Evolutionary conservation across 2,888 invertebrate genomes (phyloP), one percentile per base, ranked within the genome.

Genomic region (Cremastinae sp.): DNA sequence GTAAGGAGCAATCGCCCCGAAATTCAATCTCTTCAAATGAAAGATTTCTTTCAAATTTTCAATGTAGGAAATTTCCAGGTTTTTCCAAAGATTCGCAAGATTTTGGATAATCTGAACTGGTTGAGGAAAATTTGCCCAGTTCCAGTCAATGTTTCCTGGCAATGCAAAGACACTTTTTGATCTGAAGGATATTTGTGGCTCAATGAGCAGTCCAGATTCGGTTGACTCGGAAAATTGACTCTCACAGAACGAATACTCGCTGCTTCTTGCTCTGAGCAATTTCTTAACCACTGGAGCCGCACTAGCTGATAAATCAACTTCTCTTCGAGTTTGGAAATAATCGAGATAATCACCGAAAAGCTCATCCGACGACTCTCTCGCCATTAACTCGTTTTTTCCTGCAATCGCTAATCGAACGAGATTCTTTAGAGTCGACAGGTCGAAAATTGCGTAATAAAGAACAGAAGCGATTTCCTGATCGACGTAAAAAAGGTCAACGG

Each of bases 401-500:
- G 91, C 91, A 55, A 91, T 90, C 28, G 91, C 87, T 69, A 91
- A 90, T 85, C 90, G 90, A 64, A 91, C 91, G 66, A 92, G 84
- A 78, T 89, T 90, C 47, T 92, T 91, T 41, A 94, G 80, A 1
- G 92, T 90, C 0, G 91, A 88, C 74, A 91, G 90, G 79, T 93
- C 92, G 62, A 93, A 90, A 0, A 87, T 81, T 79, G 91, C 91
- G 82, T 93, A 93, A 81, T 92, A 92, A 86, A 94, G 90, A 12
- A 91, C 91, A 76, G 93, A 92, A 81, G 92, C 92, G 51, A 93
- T 90, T 7, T 92, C 93, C 80, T 92, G 89, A 5, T 90, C 89
- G 1, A 91, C 90, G 83, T 94, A 94, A 87, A 93, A 93, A 79
- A 90, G 88, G 79, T 93, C 93, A 41, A 93, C 88, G 5, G 91